phyloP scores from a whole-genome alignment of 2,888 invertebrate species.

The Plebejus anna region DNA sequence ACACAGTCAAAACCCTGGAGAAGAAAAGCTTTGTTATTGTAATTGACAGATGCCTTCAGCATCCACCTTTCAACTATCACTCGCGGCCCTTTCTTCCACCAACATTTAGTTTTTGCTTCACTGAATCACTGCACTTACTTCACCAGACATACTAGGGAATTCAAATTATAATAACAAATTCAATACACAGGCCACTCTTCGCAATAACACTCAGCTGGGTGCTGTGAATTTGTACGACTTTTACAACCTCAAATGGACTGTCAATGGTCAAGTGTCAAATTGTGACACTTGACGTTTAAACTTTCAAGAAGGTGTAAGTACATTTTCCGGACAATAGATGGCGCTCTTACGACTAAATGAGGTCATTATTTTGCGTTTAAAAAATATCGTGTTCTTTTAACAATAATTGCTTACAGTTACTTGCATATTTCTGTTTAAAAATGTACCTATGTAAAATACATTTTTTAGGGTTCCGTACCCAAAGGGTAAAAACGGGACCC shows the following conservation, averaged over 20 bases:
- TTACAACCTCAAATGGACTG: conserved; percentile 9
- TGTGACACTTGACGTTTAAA: background rate
- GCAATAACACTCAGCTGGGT: conserved; percentile 20
- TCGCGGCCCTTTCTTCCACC: background rate
- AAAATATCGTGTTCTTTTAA: background rate
- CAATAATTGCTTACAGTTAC: no score
- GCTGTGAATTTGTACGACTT: conserved; percentile 13
- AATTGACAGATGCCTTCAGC: conserved; percentile 24
- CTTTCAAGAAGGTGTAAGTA: background rate
- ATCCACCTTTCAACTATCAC: conserved; percentile 9
- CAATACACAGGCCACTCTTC: conserved; percentile 8
- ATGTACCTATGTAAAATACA: no score
- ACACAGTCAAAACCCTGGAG: conserved; percentile 15
- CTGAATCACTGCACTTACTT: background rate
- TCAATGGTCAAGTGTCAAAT: conserved; percentile 25
- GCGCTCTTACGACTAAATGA: background rate
- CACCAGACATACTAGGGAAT: background rate
- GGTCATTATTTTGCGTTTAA: background rate
- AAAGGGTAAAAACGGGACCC: no score
- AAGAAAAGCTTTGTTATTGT: conserved; percentile 26
- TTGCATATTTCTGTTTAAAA: no score
- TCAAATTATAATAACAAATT: background rate
- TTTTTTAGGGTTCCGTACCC: no score
- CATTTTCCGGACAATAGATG: background rate
- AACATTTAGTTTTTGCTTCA: background rate